These are phyloP conservation scores for Harpegnathos saltator DNA, from an alignment of 1,140 invertebrate genomes.

Conservation along the genomic window DNA sequence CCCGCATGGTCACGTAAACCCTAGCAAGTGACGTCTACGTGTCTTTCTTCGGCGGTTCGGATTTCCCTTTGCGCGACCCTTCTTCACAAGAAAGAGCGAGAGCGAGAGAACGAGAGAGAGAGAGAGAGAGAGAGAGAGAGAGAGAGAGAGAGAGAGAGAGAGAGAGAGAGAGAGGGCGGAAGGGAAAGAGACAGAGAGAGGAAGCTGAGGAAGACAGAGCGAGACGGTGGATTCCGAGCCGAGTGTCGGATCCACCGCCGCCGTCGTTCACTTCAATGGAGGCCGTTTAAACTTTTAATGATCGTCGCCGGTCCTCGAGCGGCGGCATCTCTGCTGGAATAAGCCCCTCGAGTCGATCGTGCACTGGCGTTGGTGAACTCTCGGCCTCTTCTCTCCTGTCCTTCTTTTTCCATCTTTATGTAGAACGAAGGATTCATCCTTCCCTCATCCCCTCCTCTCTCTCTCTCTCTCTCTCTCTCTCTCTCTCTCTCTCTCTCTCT, in stretches of 20 bases:
- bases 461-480: too few species aligned
- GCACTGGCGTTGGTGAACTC: constrained; percentile 39
- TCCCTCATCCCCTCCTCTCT: too few species aligned
- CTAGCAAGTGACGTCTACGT: constrained; percentile 13
- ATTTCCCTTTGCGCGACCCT: constrained; percentile 32
- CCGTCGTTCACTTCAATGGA: constrained; percentile 75
- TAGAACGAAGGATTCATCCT: background rate
- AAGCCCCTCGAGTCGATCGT: constrained; percentile 75
- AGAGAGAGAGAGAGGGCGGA: constrained; percentile 71
- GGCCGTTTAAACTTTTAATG: constrained; percentile 84
- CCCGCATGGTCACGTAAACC: constrained; percentile 31
- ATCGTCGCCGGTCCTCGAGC: constrained; percentile 78
- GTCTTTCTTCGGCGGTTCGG: constrained; percentile 19
- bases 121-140: constrained; percentile 51
- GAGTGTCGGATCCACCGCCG: constrained; percentile 76
- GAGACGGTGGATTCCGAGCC: constrained; percentile 76
- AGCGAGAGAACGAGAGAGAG: too few species aligned
- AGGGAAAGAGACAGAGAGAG: constrained; percentile 40
- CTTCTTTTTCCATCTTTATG: constrained; percentile 12
- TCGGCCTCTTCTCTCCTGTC: too few species aligned
- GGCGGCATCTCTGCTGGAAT: constrained; percentile 72
- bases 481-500: too few species aligned
- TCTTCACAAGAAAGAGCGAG: constrained; percentile 32
- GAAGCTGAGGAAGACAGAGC: constrained; percentile 62
- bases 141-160: constrained; percentile 53